These are phyloP conservation scores for Tipula helvola DNA, from an alignment of 2,888 invertebrate genomes.

Conservation along the genomic window DNA sequence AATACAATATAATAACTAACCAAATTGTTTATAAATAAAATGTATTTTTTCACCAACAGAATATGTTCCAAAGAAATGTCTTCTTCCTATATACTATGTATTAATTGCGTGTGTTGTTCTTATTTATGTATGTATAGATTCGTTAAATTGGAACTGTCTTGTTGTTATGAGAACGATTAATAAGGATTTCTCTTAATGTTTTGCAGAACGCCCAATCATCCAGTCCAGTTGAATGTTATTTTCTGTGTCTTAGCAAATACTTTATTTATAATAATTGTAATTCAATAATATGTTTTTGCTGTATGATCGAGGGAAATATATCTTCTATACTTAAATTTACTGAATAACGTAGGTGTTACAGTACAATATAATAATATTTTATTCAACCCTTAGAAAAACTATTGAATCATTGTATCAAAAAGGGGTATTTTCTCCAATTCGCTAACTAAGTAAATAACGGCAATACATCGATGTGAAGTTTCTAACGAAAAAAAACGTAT, in stretches of 20 bases:
- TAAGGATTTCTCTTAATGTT: background rate
- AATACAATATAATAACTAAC: slow-evolving; percentile 4
- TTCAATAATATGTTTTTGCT: background rate
- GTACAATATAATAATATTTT: no score
- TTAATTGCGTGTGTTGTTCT: background rate
- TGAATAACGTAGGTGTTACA: no score
- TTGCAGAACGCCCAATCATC: background rate
- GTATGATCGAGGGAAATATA: background rate
- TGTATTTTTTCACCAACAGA: background rate
- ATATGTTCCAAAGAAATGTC: background rate
- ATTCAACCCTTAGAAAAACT: no score
- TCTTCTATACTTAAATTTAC: background rate
- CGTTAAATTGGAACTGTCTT: background rate
- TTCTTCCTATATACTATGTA: background rate
- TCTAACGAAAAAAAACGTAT: no score
- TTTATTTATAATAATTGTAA: no score
- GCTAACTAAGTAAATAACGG: no score
- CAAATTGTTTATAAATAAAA: background rate
- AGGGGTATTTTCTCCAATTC: no score
- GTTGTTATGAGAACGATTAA: background rate
- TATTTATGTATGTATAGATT: background rate
- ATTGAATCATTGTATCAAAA: no score
- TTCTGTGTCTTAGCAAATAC: background rate
- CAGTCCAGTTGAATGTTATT: background rate
- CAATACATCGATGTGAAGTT: no score